Evolutionary conservation across 2,113 vertebrate species (phyloP).

Genomic region (Muscicapa adusta): DNA sequence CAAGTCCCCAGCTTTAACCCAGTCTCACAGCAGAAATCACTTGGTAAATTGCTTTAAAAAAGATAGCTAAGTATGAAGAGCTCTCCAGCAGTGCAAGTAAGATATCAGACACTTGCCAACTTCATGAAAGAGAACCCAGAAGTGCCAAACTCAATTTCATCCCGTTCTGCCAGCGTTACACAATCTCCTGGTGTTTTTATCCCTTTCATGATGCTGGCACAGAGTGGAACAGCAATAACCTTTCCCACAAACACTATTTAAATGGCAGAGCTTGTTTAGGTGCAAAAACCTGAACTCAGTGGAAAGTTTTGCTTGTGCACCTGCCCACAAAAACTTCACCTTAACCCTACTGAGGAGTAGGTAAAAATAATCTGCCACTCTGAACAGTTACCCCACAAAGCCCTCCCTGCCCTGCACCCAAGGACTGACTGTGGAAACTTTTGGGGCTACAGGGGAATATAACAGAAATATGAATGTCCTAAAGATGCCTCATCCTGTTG

Average conservation of each 20-base stretch:
- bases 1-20: background rate
- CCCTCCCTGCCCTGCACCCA: background rate
- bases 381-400: background rate
- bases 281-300: background rate
- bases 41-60: background rate
- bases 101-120: background rate
- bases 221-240: background rate
- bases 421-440: background rate
- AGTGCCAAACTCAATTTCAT: background rate
- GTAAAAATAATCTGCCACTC: background rate
- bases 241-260: background rate
- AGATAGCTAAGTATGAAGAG: background rate
- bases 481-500: background rate
- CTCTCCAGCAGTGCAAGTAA: background rate
- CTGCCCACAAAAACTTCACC: background rate
- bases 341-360: rapidly evolving
- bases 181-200: background rate
- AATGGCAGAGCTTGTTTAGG: background rate
- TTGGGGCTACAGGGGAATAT: background rate
- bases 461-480: background rate
- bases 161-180: rapidly evolving
- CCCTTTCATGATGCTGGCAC: rapidly evolving
- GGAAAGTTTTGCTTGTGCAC: background rate
- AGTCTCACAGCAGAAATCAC: background rate
- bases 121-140: background rate